Percentiles rank a stretch among this genome's conserved stretches.
phyloP scores from a whole-genome alignment of 1,140 invertebrate species.

The Papilio polytes region DNA sequence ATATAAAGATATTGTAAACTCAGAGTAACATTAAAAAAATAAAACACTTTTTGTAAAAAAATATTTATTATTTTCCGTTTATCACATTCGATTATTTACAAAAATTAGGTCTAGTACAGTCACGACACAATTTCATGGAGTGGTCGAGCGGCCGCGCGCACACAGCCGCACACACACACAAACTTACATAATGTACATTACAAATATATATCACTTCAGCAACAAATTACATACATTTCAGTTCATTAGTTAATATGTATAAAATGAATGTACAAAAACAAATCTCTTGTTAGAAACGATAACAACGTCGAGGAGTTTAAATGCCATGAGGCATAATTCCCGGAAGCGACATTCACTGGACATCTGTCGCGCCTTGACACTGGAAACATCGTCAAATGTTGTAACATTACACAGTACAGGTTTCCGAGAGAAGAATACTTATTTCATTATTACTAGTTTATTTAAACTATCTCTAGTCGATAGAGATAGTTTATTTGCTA shows the following conservation, averaged over 20 bases:
- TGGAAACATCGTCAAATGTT: too few relatives aligned
- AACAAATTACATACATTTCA: background rate
- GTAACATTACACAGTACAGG: too few relatives aligned
- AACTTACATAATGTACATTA: background rate
- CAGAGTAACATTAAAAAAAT: background rate
- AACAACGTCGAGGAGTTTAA: background rate
- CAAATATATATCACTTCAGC: background rate
- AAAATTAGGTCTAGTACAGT: constrained; percentile 3
- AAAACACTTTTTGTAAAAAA: constrained; percentile 25
- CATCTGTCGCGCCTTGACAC: too few relatives aligned
- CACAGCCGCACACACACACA: background rate
- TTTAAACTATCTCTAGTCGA: too few relatives aligned
- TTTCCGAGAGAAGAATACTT: too few relatives aligned
- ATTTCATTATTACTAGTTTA: too few relatives aligned
- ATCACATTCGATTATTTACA: constrained; percentile 41
- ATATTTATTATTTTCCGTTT: constrained; percentile 40
- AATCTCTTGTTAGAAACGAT: background rate
- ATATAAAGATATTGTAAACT: too few relatives aligned
- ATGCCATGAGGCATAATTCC: too few relatives aligned
- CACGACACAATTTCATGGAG: background rate
- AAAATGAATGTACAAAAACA: background rate
- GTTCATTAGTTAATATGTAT: background rate
- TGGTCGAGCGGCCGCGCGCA: background rate
- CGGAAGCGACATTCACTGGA: too few relatives aligned
- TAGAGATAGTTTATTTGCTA: too few relatives aligned